Evolutionary conservation across 2,888 invertebrate species (phyloP).

Genomic region (Cerastoderma edule): DNA sequence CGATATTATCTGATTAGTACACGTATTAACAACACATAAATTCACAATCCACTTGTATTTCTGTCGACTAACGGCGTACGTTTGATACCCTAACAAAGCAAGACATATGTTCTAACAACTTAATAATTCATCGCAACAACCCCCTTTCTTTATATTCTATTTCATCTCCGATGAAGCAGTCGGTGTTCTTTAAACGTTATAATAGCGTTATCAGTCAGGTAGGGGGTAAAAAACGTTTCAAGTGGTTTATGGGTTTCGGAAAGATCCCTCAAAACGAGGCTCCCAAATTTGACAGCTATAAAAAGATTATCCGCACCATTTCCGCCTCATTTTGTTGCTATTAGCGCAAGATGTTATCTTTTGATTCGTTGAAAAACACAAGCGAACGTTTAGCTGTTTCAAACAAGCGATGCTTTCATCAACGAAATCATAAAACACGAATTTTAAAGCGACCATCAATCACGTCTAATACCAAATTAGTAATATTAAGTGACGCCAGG

Average conservation of each 20-base stretch:
- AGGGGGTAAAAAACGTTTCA: background rate
- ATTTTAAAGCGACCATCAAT: slow-evolving; percentile 25
- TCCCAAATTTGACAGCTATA: slow-evolving; percentile 29
- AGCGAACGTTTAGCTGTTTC: too few species aligned
- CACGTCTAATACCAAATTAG: slow-evolving; percentile 36
- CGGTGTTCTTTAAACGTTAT: slow-evolving; percentile 10
- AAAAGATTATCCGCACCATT: slow-evolving; percentile 55
- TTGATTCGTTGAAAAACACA: slow-evolving; percentile 21
- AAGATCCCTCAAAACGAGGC: slow-evolving; percentile 11
- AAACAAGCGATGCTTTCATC: too few species aligned
- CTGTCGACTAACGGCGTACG: background rate
- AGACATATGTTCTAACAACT: slow-evolving; percentile 10
- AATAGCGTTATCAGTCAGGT: slow-evolving; percentile 1
- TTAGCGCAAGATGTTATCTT: slow-evolving; percentile 52
- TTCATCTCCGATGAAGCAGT: slow-evolving; percentile 14
- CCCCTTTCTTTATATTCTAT: background rate
- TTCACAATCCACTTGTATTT: too few species aligned
- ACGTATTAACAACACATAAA: too few species aligned
- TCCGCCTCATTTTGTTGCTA: slow-evolving; percentile 38
- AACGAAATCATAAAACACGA: slow-evolving; percentile 2
- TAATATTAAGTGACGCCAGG: slow-evolving; percentile 41
- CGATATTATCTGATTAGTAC: too few species aligned
- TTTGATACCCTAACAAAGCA: slow-evolving; percentile 13
- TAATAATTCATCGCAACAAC: slow-evolving; percentile 14
- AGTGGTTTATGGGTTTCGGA: background rate